phyloP scores from a whole-genome alignment of 2,888 invertebrate genomes.

The Scrobipalpa costella region DNA sequence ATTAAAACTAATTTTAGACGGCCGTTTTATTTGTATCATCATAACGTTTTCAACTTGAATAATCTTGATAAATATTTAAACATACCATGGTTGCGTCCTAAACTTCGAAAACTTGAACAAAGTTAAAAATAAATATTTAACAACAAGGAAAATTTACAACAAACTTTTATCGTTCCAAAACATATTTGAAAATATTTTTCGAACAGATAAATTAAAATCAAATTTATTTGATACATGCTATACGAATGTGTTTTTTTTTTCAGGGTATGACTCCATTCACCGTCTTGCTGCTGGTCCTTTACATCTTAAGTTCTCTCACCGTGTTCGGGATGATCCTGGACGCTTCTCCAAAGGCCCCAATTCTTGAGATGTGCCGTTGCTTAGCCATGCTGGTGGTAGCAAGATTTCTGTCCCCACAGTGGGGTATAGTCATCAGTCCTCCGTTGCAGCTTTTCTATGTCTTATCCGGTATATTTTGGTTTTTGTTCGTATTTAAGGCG shows the following conservation, averaged over 20 bases:
- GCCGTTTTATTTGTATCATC: no score
- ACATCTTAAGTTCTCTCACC: slow-evolving; percentile 83
- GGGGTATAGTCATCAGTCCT: slow-evolving; percentile 47
- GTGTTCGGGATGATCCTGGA: slow-evolving; percentile 85
- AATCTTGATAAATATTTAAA: no score
- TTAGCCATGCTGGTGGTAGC: slow-evolving; percentile 62
- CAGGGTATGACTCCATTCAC: slow-evolving; percentile 78
- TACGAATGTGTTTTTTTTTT: slow-evolving; percentile 34
- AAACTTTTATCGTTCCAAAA: no score
- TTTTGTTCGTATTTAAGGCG: slow-evolving; percentile 72
- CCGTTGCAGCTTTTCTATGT: slow-evolving; percentile 71
- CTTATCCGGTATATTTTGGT: slow-evolving; percentile 78
- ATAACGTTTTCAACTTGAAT: no score
- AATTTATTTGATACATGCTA: no score
- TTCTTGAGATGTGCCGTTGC: slow-evolving; percentile 82
- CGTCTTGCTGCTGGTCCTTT: slow-evolving; percentile 74
- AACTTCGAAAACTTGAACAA: no score
- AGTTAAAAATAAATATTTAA: no score
- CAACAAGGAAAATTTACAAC: no score
- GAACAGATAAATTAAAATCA: neutral
- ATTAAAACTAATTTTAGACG: no score
- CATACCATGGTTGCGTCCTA: no score
- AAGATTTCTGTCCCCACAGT: slow-evolving; percentile 48
- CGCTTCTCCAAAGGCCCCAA: slow-evolving; percentile 77
- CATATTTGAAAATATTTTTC: neutral